Conservation (phyloP, 2,888 invertebrate genomes). For the Balanococcus diminutus region DNA sequence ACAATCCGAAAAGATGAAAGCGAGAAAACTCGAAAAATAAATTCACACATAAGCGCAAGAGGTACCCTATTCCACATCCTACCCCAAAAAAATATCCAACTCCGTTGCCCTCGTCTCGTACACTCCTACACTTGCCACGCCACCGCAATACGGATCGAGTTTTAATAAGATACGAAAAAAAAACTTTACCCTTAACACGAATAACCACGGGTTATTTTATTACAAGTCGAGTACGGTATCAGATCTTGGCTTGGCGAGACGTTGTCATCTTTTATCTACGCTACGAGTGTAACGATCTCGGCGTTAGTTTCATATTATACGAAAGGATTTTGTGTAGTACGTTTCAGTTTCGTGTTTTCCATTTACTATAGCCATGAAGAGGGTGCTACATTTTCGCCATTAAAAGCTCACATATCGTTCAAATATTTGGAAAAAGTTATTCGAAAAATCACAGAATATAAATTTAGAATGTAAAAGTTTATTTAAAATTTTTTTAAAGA, state of each 20-base stretch:
- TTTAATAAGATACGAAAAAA: not conserved
- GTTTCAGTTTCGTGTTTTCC: not conserved
- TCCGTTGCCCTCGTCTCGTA: not conserved
- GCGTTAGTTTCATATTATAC: not conserved
- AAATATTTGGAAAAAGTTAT: too few relatives aligned
- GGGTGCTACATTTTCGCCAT: too few relatives aligned
- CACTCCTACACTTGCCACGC: not conserved
- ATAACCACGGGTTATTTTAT: not conserved
- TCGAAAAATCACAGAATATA: too few relatives aligned
- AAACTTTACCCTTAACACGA: not conserved
- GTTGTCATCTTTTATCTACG: not conserved
- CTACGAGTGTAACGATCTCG: not conserved
- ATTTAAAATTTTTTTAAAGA: too few relatives aligned
- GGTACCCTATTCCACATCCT: not conserved
- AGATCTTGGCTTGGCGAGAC: not conserved
- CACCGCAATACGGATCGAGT: not conserved
- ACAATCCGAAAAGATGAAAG: too few relatives aligned
- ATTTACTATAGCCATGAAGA: not conserved
- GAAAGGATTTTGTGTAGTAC: not conserved
- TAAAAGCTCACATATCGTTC: too few relatives aligned
- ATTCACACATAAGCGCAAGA: too few relatives aligned
- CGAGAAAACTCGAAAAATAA: too few relatives aligned
- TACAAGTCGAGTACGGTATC: not conserved
- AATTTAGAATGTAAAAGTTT: too few relatives aligned
- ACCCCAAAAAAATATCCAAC: not conserved